Evolutionary conservation across 2,888 invertebrate genomes (phyloP).

Genomic region (Kryphioiulus occultus): DNA sequence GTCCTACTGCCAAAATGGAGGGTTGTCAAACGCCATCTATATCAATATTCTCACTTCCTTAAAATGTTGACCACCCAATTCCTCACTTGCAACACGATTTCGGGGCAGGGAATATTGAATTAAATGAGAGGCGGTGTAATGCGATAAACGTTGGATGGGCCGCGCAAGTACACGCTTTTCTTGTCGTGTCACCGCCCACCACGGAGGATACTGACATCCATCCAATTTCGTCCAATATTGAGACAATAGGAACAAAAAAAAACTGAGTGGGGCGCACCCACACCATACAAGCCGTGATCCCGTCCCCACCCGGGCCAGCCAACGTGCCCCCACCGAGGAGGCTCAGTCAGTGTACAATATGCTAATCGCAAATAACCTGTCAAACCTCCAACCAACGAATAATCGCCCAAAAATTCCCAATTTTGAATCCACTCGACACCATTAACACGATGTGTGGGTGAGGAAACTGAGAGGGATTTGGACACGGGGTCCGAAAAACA

Average conservation of each 20-base stretch:
- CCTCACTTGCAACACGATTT: neutral
- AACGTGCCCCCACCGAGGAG: neutral
- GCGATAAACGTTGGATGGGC: neutral
- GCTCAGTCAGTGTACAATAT: neutral
- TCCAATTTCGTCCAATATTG: neutral
- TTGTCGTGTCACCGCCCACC: constrained; percentile 17
- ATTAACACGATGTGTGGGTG: neutral
- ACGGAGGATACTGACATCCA: constrained; percentile 5
- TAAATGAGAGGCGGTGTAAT: constrained; percentile 1
- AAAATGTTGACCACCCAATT: neutral
- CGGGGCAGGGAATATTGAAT: constrained; percentile 9
- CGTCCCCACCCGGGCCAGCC: neutral
- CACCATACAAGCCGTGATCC: neutral
- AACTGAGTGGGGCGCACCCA: neutral
- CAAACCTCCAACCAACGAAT: neutral
- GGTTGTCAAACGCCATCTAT: neutral
- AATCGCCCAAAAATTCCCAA: neutral
- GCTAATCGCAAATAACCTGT: neutral
- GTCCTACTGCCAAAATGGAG: neutral
- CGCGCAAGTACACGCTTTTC: neutral
- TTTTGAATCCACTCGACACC: neutral
- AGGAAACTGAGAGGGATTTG: neutral
- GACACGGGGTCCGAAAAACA: neutral
- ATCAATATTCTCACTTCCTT: neutral
- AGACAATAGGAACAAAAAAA: neutral